phyloP scores from a whole-genome alignment of 2,797 vertebrate genomes.

The Acestrorhynchus altus region DNA sequence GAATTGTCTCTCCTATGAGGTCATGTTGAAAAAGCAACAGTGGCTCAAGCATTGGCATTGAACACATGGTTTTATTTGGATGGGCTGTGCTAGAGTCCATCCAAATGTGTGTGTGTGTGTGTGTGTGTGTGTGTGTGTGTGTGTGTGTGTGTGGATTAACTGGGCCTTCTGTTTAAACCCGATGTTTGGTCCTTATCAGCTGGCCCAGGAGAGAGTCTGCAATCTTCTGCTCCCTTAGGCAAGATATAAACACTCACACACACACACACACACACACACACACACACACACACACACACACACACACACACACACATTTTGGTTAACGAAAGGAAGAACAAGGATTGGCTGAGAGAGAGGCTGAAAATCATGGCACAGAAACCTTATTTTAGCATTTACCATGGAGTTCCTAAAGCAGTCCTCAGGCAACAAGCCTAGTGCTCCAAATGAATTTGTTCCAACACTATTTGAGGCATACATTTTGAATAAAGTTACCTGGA shows the following conservation, averaged over 20 bases:
- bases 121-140: slow-evolving; percentile 35
- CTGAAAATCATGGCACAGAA: neutral
- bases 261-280: neutral
- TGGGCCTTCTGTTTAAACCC: slow-evolving; percentile 70
- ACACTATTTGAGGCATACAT: neutral
- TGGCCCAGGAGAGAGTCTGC: slow-evolving; percentile 70
- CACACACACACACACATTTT: neutral
- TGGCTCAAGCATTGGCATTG: neutral
- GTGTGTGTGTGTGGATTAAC: slow-evolving; percentile 39
- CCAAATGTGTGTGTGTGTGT: slow-evolving; percentile 33
- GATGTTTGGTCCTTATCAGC: slow-evolving; percentile 70
- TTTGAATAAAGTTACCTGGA: neutral
- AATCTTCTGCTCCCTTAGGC: slow-evolving; percentile 63
- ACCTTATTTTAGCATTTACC: slow-evolving; percentile 7
- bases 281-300: neutral
- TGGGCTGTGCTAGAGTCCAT: slow-evolving; percentile 9
- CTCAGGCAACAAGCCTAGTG: neutral
- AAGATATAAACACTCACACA: neutral
- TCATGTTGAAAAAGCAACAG: slow-evolving; percentile 6
- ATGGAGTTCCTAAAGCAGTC: neutral
- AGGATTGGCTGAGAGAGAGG: neutral
- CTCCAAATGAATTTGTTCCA: neutral
- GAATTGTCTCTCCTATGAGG: slow-evolving; percentile 10
- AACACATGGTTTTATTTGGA: neutral
- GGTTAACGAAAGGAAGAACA: slow-evolving; percentile 8